phyloP scores from a whole-genome alignment of 1,140 invertebrate genomes.

The Nebria ingens region DNA sequence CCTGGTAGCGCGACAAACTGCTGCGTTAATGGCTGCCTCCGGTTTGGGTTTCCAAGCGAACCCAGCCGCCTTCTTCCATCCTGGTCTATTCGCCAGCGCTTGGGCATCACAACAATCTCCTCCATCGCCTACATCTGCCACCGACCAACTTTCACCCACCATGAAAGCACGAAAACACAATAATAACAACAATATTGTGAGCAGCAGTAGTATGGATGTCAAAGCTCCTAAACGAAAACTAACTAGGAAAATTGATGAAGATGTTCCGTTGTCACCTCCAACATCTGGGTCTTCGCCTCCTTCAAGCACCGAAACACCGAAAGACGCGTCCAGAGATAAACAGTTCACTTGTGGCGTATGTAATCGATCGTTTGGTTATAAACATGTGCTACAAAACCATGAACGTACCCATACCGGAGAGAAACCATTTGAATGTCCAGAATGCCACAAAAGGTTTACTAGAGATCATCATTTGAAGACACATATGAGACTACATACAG shows the following conservation, averaged over 20 bases:
- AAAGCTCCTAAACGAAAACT: conserved; percentile 29
- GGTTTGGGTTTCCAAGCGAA: conserved; percentile 35
- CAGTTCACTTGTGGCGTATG: conserved; percentile 82
- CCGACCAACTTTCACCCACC: conserved; percentile 26
- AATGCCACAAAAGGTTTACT: conserved; percentile 91
- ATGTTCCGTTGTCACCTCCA: conserved; percentile 28
- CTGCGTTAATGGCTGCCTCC: conserved; percentile 39
- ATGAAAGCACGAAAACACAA: conserved; percentile 33
- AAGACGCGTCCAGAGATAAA: conserved; percentile 58
- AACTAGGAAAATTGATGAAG: conserved; percentile 28
- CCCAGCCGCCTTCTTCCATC: conserved; percentile 43
- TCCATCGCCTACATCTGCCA: conserved; percentile 28
- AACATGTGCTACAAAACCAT: conserved; percentile 92
- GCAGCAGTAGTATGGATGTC: conserved; percentile 32
- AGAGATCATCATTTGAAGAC: conserved; percentile 93
- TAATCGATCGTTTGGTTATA: conserved; percentile 82
- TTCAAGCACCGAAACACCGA: conserved; percentile 31
- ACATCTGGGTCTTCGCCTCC: conserved; percentile 41
- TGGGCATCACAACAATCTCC: conserved; percentile 31
- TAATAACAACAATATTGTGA: conserved; percentile 38
- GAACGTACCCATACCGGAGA: conserved; percentile 94
- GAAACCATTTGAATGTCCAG: conserved; percentile 90
- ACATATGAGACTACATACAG: conserved; percentile 85
- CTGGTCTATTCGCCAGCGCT: conserved; percentile 32
- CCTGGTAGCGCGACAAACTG: conserved; percentile 41